Conservation (phyloP, 2,797 vertebrate species). For the Neomorphus geoffroyi region DNA sequence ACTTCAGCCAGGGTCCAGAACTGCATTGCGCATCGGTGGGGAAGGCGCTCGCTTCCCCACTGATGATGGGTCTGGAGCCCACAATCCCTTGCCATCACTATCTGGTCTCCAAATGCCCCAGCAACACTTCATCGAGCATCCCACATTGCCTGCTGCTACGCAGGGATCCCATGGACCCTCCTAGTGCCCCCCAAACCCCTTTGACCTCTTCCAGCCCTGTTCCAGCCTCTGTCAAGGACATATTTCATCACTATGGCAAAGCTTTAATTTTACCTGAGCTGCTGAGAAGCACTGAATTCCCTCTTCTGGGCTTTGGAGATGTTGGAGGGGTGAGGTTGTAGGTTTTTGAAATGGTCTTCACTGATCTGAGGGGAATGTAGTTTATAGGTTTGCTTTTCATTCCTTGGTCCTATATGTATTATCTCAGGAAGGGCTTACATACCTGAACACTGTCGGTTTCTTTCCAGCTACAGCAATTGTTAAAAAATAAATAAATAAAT, state of each 20-base stretch:
- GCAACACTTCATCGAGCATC: neutral
- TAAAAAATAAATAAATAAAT: too few species aligned
- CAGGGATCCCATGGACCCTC: neutral
- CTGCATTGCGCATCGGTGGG: accelerated
- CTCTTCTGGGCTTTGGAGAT: neutral
- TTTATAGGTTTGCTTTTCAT: neutral
- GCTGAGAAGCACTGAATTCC: neutral
- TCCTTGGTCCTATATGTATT: neutral
- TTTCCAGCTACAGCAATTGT: neutral
- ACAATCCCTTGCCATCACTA: accelerated
- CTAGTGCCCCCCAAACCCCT: neutral
- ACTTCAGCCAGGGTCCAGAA: neutral
- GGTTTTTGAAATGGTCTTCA: neutral
- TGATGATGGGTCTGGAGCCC: neutral
- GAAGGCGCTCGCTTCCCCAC: neutral
- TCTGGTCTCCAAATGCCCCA: neutral
- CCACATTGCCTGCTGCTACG: neutral
- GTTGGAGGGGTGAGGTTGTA: too few species aligned
- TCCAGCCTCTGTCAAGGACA: neutral
- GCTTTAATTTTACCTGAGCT: neutral
- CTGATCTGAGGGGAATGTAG: neutral
- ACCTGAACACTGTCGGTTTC: neutral
- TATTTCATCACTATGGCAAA: neutral
- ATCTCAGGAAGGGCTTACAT: neutral
- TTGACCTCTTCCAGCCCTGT: neutral